Conservation (phyloP, 2,888 invertebrate genomes). For the Pristionchus exspectatus region DNA sequence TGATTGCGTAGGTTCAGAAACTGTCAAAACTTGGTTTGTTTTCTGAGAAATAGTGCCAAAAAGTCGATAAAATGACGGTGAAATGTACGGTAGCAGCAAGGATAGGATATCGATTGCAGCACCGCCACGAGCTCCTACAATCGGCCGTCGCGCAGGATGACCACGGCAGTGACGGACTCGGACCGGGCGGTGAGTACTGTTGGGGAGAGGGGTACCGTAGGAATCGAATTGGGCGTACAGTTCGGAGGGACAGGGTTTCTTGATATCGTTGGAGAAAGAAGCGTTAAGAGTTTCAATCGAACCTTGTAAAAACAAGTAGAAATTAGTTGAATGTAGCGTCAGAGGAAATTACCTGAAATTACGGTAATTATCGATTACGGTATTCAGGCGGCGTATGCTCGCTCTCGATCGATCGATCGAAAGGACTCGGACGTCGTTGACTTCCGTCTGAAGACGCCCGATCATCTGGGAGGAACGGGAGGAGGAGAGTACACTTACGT, state of each 20-base stretch:
- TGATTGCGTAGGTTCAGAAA: too few species aligned
- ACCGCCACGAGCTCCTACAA: conserved; percentile 3
- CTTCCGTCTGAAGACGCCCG: conserved; percentile 65
- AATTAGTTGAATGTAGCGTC: neutral
- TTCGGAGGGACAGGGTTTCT: too few species aligned
- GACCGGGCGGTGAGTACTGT: conserved; percentile 57
- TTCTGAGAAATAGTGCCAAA: too few species aligned
- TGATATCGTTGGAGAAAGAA: too few species aligned
- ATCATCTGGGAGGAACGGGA: conserved; percentile 53
- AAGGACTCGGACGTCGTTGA: conserved; percentile 61
- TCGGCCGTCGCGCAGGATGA: conserved; percentile 58
- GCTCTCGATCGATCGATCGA: conserved; percentile 68
- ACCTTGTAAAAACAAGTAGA: too few species aligned
- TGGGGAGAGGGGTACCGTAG: neutral
- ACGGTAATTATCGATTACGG: neutral
- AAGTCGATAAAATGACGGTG: too few species aligned
- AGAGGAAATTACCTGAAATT: neutral
- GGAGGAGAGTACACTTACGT: conserved; percentile 73
- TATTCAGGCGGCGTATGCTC: conserved; percentile 58
- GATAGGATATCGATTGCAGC: conserved; percentile 25
- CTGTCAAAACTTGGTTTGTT: too few species aligned
- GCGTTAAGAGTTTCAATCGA: too few species aligned
- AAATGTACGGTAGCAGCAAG: neutral
- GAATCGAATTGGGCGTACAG: neutral
- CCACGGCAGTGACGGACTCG: conserved; percentile 66